Conservation (phyloP, 92 coral and sea anemone species). For the Virgularia gustaviana region DNA sequence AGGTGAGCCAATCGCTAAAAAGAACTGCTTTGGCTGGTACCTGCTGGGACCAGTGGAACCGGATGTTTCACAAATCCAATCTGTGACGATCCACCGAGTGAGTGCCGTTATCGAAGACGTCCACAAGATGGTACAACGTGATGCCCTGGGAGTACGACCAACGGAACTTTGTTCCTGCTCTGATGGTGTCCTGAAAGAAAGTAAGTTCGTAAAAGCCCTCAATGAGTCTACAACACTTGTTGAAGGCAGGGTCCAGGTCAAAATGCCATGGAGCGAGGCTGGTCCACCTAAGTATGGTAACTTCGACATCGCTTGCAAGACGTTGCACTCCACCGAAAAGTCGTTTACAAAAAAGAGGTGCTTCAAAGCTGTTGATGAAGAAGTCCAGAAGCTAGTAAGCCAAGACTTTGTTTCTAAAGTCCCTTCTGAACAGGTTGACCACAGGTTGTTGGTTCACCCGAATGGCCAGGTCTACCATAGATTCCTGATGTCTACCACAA, state of each 20-base stretch:
- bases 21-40: slow-evolving; percentile 63
- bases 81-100: slow-evolving; percentile 49
- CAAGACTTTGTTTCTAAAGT: slow-evolving; percentile 47
- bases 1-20: slow-evolving; percentile 57
- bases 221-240: slow-evolving; percentile 49
- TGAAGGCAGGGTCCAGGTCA: slow-evolving; percentile 51
- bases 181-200: slow-evolving; percentile 49
- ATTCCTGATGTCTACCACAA: slow-evolving; percentile 54
- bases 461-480: slow-evolving; percentile 60
- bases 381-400: slow-evolving; percentile 1
- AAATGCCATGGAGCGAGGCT: slow-evolving; percentile 58
- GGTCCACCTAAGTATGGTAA: slow-evolving; percentile 64
- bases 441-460: slow-evolving; percentile 48
- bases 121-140: slow-evolving; percentile 48
- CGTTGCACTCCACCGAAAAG: slow-evolving; percentile 55
- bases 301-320: slow-evolving; percentile 52
- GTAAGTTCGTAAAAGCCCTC: slow-evolving; percentile 58
- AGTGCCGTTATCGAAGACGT: slow-evolving; percentile 54
- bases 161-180: slow-evolving; percentile 69
- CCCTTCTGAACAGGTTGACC: slow-evolving; percentile 38
- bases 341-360: slow-evolving; percentile 59
- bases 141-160: slow-evolving; percentile 59
- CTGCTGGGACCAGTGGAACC: slow-evolving; percentile 44
- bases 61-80: slow-evolving; percentile 15
- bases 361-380: slow-evolving; percentile 14